Evolutionary conservation across 2,797 vertebrate genomes (phyloP), one percentile per base, ranked within the genome.

Genomic region (Perodicticus potto): DNA sequence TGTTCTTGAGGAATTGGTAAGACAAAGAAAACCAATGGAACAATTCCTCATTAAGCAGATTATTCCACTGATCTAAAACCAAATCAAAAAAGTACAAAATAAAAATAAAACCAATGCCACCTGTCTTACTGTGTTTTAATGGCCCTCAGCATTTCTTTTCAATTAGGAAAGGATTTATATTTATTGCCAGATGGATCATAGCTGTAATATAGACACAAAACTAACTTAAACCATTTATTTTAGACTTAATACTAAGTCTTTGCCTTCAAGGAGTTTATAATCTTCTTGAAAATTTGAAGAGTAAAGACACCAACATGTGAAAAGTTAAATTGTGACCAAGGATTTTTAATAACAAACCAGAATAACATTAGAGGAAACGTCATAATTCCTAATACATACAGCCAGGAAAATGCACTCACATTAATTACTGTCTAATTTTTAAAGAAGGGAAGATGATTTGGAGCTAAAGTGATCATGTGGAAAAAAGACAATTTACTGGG

Each of bases 321-420:
- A 61, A 81, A 83, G 20, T 65, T 74, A 86, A 95, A 76, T 81
- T 5, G 59, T 78, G 49, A 78, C 22, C 53, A 91, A 69, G 32
- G 11, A 65, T 90, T 96, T 96, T 93, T 61, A 89, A 76, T 34
- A 89, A 45, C 27, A 81, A 17, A 72, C 43, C 45, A 95, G 86
- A 19, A 73, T 27, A 93, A 84, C 37, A 93, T 29, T 83, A 65
- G 13, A 91, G 27, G 14, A 77, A 17, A 89, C 77, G 8, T 0
- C 9, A 13, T 40, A 81, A 95, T 61, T 80, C 14, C 29, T 65
- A 86, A 74, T 29, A 70, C 10, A 34, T 1, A 59, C 8, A 82
- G 14, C 2, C 19, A 89, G 37, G 7, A 49, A 89, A 84, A 86
- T 82, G 25, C 53, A 74, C 49, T 88, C 83, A 32, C 27, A 69